Evolutionary conservation across 2,113 vertebrate species (phyloP), one percentile per base, ranked within the genome.

Genomic region (Hemibagrus wyckioides): DNA sequence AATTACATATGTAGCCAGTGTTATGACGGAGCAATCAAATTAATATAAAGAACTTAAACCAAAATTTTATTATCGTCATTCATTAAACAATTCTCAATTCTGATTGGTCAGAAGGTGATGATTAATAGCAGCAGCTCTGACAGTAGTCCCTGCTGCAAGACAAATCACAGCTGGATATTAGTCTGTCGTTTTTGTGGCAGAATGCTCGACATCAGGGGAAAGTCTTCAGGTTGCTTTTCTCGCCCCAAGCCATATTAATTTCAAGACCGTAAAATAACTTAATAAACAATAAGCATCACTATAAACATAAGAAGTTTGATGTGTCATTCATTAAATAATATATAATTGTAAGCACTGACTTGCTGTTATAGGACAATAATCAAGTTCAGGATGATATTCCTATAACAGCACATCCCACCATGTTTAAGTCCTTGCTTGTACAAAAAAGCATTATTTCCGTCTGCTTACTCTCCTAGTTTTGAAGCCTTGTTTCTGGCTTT

Each of bases 401-500:
- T 48, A n/a, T 48, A 75, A 48, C 14, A 30, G 14, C 6, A 30
- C 14, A 8, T 79, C n/a, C n/a, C 48, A 19, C 21, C n/a, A 33
- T 77, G 14, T 17, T 8, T 50, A 17, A 52, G 50, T n/a, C 14
- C 28, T 30, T 50, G 28, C 28, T 30, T 50, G 33, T 9, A 59
- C 10, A 85, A 39, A 52, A 28, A 73, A 33, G 33, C 25, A 36
- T 57, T 52, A n/a, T 57, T 36, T 69, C 33, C 33, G 44, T 17
- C 56, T 54, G 59, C 82, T 56, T 30, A 48, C 36, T 59, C 41
- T 56, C 30, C 50, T 41, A 30, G 36, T n/a, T 83, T 14, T 6
- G 36, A 76, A 79, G 83, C 50, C 39, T 33, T 82, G 83, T 89
- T 80, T 91, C 86, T 87, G 56, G 87, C 86, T 89, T 82, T 69